Evolutionary conservation across 1,140 invertebrate genomes (phyloP), one percentile per base, ranked within the genome.

Genomic region (Apis mellifera): DNA sequence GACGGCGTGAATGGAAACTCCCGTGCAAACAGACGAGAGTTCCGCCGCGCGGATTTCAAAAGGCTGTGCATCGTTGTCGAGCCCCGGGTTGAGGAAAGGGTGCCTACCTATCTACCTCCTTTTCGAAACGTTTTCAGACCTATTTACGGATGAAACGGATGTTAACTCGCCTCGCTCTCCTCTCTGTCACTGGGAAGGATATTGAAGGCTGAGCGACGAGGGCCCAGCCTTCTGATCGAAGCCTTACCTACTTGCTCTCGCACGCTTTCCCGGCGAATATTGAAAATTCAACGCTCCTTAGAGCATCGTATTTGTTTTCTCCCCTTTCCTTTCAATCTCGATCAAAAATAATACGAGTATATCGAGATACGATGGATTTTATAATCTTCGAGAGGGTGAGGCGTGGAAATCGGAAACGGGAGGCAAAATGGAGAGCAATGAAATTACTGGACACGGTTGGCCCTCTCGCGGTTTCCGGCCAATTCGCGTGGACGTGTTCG

Each of bases 1-100:
- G 78, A 68, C 85, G 87, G 54, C 80, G 77, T 86, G 83, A 89
- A 89, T 86, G 84, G 86, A 78, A 77, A 78, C 75, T 71, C 70
- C 73, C 74, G 85, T 80, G 82, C 77, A 79, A 87, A 87, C 79
- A 87, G 74, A 86, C 81, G 64, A 84, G 60, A 60, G 74, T 77
- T 80, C 70, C 52, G 86, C 32, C 62, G 72, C 68, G 76, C 55
- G 68, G 77, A 89, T 83, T 85, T 86, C 80, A 86, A 87, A 84
- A 81, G 81, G 78, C 77, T 64, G 73, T 42, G 52, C 12, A 42
- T 42, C n/a, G 60, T 62, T 48, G 50, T 50, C 72, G 54, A 55
- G 11, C 48, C 68, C 26, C 1, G 26, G 26, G 26, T 32, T 32
- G 26, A 32, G 26, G 26, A 32, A 2, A 2, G 26, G 26, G 26